A percentile compares a stretch with the other conserved stretches of the same genome.
Evolutionary conservation across 2,888 invertebrate species (phyloP).

Genomic region (Agriopis aurantiaria): DNA sequence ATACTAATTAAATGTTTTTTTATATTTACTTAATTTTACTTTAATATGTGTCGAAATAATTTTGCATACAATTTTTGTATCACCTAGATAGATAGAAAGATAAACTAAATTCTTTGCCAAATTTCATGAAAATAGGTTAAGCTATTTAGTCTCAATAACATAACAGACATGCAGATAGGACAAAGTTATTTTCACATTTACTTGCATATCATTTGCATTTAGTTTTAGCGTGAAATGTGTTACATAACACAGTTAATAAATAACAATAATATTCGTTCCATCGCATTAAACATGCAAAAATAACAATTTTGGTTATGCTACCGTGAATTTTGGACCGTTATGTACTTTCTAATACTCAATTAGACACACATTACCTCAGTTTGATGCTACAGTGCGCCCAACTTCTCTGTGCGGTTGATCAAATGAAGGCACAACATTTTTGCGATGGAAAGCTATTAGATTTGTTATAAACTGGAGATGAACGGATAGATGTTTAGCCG

Average conservation of each 20-base stretch:
- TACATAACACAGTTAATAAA: slow-evolving; percentile 11
- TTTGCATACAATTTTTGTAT: no score
- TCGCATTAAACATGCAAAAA: slow-evolving; percentile 32
- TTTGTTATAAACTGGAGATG: background rate
- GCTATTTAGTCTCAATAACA: no score
- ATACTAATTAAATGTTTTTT: no score
- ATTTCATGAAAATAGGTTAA: no score
- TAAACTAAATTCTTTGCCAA: no score
- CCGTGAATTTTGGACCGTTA: slow-evolving; percentile 28
- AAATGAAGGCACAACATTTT: background rate
- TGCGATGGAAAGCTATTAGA: background rate
- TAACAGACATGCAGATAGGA: no score
- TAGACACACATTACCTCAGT: slow-evolving; percentile 17
- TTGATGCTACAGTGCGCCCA: background rate
- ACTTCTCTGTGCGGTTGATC: background rate
- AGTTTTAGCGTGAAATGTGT: background rate
- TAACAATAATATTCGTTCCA: slow-evolving; percentile 17
- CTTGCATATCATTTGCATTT: background rate
- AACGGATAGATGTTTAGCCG: no score
- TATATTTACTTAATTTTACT: no score
- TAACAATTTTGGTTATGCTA: slow-evolving; percentile 21
- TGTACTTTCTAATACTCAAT: slow-evolving; percentile 31
- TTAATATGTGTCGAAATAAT: no score
- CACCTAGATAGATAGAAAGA: no score
- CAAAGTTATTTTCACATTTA: no score